Conservation (phyloP, 1,140 invertebrate species). For the Ceratosolen fusciceps region DNA sequence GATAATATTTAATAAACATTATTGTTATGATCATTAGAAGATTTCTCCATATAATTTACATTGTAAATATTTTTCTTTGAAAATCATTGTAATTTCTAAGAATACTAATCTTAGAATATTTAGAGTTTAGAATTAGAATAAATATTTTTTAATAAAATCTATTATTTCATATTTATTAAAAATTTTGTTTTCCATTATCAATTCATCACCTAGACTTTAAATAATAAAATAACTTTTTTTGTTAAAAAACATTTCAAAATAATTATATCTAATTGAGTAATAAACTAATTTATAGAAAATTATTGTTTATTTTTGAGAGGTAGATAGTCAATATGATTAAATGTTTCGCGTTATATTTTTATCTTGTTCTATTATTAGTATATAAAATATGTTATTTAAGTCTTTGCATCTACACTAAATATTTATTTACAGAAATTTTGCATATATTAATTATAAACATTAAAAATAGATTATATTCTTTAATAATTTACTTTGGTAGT, state of each 20-base stretch:
- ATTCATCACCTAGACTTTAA: too few relatives aligned
- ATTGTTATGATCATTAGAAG: not conserved
- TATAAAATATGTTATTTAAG: conserved; percentile 5
- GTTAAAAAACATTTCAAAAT: too few relatives aligned
- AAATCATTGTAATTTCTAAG: too few relatives aligned
- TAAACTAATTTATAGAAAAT: not conserved
- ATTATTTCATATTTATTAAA: too few relatives aligned
- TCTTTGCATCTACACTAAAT: not conserved
- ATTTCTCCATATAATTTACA: too few relatives aligned
- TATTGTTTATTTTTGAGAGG: conserved; percentile 6
- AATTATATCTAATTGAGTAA: not conserved
- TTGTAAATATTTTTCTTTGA: too few relatives aligned
- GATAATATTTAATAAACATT: not conserved
- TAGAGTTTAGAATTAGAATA: too few relatives aligned
- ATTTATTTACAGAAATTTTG: conserved; percentile 23
- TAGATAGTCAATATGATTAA: conserved; percentile 3
- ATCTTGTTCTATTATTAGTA: not conserved
- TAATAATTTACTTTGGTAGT: conserved; percentile 38
- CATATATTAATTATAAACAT: not conserved
- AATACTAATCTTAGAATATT: too few relatives aligned
- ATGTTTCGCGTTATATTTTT: not conserved
- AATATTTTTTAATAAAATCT: too few relatives aligned
- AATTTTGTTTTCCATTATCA: too few relatives aligned
- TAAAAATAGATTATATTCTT: not conserved
- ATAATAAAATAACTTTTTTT: too few relatives aligned